phyloP scores from a whole-genome alignment of 2,888 invertebrate genomes.

The Salticus scenicus region DNA sequence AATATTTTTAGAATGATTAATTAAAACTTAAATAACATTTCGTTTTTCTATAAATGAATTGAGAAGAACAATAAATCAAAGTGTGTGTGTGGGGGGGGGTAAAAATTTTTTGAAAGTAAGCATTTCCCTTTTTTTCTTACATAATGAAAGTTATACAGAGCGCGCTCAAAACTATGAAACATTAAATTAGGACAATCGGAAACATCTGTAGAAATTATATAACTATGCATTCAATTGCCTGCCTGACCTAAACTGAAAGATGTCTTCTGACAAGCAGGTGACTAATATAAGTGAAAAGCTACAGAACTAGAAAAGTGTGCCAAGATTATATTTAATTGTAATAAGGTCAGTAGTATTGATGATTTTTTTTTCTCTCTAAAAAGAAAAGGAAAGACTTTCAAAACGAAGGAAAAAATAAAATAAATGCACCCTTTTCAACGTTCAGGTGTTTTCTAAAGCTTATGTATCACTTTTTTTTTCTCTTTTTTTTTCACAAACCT shows the following conservation, averaged over 20 bases:
- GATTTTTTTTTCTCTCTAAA: neutral
- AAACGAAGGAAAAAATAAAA: neutral
- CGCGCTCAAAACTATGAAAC: too few relatives aligned
- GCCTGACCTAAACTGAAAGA: neutral
- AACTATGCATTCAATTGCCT: neutral
- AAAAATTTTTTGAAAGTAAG: too few relatives aligned
- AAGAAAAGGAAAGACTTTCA: neutral
- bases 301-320: conserved; percentile 43
- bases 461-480: too few relatives aligned
- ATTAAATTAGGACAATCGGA: neutral
- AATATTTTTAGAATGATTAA: too few relatives aligned
- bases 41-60: too few relatives aligned
- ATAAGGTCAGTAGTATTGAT: neutral
- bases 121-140: too few relatives aligned
- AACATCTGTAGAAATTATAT: neutral
- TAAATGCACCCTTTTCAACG: neutral
- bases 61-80: too few relatives aligned
- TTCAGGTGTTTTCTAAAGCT: conserved; percentile 2
- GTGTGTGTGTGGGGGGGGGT: too few relatives aligned
- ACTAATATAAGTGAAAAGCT: neutral
- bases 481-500: neutral
- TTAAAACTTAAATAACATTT: too few relatives aligned
- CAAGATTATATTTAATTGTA: conserved; percentile 38
- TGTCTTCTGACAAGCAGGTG: conserved; percentile 28
- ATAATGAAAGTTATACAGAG: too few relatives aligned